Conservation (phyloP, 2,797 vertebrate species). For the Phoebastria nigripes region DNA sequence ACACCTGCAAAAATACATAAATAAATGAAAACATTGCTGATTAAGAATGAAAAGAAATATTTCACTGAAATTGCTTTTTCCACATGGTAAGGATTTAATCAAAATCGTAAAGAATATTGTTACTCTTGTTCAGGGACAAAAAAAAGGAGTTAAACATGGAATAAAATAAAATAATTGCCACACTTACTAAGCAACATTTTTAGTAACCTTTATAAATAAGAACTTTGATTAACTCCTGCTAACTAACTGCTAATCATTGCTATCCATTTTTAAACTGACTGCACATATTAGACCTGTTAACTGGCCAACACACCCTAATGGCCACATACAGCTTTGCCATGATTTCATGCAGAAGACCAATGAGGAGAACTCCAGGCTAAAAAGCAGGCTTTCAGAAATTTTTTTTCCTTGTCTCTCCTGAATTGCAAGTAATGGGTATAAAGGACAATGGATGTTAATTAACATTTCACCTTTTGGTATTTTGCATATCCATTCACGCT, state of each 20-base stretch:
- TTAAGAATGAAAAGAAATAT: background rate
- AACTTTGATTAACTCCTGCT: background rate
- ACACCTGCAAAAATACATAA: slow-evolving; percentile 63
- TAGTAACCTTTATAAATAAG: background rate
- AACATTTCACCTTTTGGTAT: slow-evolving; percentile 83
- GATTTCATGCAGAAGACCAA: background rate
- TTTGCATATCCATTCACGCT: slow-evolving; percentile 95
- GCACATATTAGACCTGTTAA: background rate
- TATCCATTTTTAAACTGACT: background rate
- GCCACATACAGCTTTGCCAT: background rate
- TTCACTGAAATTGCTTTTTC: background rate
- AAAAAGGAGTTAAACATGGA: background rate
- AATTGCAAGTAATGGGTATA: background rate
- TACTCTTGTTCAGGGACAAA: background rate
- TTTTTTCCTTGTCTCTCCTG: background rate
- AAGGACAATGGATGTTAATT: background rate
- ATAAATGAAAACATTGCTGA: background rate
- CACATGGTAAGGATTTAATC: background rate
- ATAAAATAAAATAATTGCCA: background rate
- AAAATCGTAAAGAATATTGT: background rate
- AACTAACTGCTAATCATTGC: background rate
- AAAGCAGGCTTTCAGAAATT: background rate
- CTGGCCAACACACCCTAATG: background rate
- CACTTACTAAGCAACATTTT: background rate
- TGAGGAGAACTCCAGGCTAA: background rate